Evolutionary conservation across 1,140 invertebrate species (phyloP).

Genomic region (Capitella teleta): DNA sequence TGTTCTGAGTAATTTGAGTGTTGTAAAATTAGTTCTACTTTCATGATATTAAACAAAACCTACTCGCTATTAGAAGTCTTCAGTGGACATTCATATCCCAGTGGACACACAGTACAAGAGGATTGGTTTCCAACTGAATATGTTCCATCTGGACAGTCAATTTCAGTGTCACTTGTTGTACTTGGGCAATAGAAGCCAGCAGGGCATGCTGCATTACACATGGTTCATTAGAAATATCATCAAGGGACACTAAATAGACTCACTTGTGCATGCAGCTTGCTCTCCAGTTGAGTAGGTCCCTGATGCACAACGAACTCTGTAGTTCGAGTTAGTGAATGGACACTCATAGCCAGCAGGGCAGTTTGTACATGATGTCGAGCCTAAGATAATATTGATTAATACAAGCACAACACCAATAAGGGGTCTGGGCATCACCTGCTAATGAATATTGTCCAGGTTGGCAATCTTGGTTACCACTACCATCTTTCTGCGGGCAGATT

Average conservation of each 20-base stretch:
- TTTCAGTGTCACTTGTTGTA: conserved; percentile 13
- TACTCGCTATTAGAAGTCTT: conserved; percentile 16
- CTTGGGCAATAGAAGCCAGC: conserved; percentile 32
- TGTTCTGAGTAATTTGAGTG: conserved; percentile 12
- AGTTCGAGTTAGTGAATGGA: conserved; percentile 23
- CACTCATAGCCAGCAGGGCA: conserved; percentile 31
- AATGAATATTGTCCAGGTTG: conserved; percentile 15
- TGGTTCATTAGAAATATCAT: too few relatives aligned
- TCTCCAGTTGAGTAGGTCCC: conserved; percentile 34
- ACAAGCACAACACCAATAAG: not conserved
- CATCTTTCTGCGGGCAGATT: conserved; percentile 21
- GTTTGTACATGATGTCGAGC: conserved; percentile 17
- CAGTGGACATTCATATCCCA: conserved; percentile 22
- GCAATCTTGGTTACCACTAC: conserved; percentile 18
- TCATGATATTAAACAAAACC: not conserved
- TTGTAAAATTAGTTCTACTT: not conserved
- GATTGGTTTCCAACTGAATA: conserved; percentile 23
- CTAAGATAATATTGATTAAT: not conserved
- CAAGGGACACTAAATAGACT: too few relatives aligned
- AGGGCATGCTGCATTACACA: conserved; percentile 23
- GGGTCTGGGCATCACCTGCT: not conserved
- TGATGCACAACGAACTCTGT: conserved; percentile 26
- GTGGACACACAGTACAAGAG: conserved; percentile 21
- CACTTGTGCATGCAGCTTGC: conserved; percentile 33
- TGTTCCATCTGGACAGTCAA: conserved; percentile 21